Evolutionary conservation across 2,113 vertebrate genomes (phyloP).

Genomic region (Oryzias curvinotus): DNA sequence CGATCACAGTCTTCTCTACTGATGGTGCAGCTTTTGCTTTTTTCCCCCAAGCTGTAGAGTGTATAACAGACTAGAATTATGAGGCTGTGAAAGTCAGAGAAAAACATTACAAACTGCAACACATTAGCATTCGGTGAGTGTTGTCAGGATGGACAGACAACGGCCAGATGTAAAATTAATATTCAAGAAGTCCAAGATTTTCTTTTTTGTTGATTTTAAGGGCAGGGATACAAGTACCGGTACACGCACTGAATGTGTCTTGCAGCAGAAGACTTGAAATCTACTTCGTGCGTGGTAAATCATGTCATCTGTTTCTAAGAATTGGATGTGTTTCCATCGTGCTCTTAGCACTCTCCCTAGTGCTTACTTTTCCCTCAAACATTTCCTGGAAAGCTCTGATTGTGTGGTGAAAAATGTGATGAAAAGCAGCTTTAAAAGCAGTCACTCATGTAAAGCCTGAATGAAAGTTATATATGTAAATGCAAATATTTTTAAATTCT

Average conservation of each 20-base stretch:
- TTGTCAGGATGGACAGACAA: slow-evolving; percentile 29
- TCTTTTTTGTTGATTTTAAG: slow-evolving; percentile 3
- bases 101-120: slow-evolving; percentile 15
- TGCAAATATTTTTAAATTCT: too few relatives aligned
- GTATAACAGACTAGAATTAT: slow-evolving; percentile 13
- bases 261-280: slow-evolving; percentile 43
- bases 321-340: slow-evolving; percentile 42
- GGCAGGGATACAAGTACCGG: slow-evolving; percentile 30
- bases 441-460: slow-evolving; percentile 6
- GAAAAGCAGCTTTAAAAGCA: background rate
- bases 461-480: background rate
- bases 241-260: slow-evolving; percentile 28
- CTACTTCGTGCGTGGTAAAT: slow-evolving; percentile 43
- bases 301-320: slow-evolving; percentile 63
- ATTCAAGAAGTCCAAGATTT: slow-evolving; percentile 15
- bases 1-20: too few relatives aligned
- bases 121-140: slow-evolving; percentile 25
- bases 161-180: slow-evolving; percentile 46
- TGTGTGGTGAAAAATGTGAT: slow-evolving; percentile 23
- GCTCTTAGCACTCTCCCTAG: slow-evolving; percentile 17
- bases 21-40: background rate
- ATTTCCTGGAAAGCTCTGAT: slow-evolving; percentile 55
- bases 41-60: background rate
- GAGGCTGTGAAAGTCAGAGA: slow-evolving; percentile 23
- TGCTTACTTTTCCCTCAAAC: slow-evolving; percentile 11